phyloP scores from a whole-genome alignment of 1,140 invertebrate genomes.

The Drosophila nigromelanica region DNA sequence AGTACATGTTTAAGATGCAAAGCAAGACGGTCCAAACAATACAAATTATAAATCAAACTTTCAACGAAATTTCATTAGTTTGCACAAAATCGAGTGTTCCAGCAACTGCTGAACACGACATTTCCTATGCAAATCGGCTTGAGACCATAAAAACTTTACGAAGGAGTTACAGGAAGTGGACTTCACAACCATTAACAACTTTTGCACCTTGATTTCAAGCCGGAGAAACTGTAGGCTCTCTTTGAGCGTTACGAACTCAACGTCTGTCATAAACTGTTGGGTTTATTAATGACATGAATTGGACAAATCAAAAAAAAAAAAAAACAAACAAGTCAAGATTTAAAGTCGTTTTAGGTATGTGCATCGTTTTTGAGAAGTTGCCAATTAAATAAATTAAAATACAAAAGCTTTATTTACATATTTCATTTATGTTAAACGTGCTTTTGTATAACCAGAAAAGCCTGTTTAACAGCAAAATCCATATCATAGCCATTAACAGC shows the following conservation, averaged over 20 bases:
- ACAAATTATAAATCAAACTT: not conserved
- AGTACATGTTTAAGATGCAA: not conserved
- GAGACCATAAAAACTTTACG: not conserved
- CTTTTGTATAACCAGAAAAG: not conserved
- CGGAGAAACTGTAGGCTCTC: not conserved
- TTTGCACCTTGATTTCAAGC: not conserved
- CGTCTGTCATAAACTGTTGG: too few species aligned
- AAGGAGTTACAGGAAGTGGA: not conserved
- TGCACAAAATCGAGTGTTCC: conserved; percentile 7
- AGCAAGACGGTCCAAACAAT: not conserved
- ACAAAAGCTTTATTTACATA: not conserved
- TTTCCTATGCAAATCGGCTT: conserved; percentile 15
- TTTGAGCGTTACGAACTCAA: too few species aligned
- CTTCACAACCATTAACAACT: not conserved
- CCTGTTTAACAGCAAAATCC: not conserved
- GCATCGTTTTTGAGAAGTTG: not conserved
- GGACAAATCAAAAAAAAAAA: not conserved
- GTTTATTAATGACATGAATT: too few species aligned
- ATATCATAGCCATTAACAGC: not conserved
- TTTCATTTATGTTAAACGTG: not conserved
- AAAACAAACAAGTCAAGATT: not conserved
- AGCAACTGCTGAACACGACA: conserved; percentile 1
- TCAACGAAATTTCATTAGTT: not conserved
- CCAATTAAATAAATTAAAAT: not conserved
- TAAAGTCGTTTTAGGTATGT: not conserved